Percentiles rank a stretch among this genome's conserved stretches.
Evolutionary conservation across 30 jellyfish, hydroid and myxozoan species (phyloP).

Genomic region (Mastigias papua): DNA sequence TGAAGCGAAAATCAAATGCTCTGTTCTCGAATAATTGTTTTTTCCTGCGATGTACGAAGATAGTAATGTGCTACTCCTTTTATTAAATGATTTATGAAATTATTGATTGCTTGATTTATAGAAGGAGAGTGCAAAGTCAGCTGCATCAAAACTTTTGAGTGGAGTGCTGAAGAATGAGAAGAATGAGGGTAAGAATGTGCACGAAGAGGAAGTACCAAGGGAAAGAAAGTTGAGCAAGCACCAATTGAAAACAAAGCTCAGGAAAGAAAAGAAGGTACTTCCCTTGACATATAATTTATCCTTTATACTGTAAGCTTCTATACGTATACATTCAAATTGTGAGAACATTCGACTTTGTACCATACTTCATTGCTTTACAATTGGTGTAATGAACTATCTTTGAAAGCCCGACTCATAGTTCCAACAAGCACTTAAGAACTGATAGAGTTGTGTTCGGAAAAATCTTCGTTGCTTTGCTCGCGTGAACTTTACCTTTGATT

Average conservation of each 20-base stretch:
- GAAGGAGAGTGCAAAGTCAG: constrained; percentile 40
- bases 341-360: background rate
- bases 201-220: constrained; percentile 15
- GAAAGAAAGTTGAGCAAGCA: constrained; percentile 73
- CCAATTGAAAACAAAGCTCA: constrained; percentile 62
- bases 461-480: too few relatives aligned
- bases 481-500: too few relatives aligned
- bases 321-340: too few relatives aligned
- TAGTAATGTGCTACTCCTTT: too few relatives aligned
- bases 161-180: constrained; percentile 12
- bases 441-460: too few relatives aligned
- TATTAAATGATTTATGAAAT: too few relatives aligned
- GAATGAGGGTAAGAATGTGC: constrained; percentile 8
- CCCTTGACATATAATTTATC: too few relatives aligned
- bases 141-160: constrained; percentile 18
- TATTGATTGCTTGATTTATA: background rate
- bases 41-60: too few relatives aligned
- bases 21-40: too few relatives aligned
- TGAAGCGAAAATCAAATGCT: too few relatives aligned
- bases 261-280: constrained; percentile 76
- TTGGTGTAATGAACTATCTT: background rate
- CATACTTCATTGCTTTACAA: background rate
- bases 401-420: background rate
- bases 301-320: too few relatives aligned
- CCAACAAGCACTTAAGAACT: too few relatives aligned